Percentiles rank a stretch among this genome's conserved stretches.
These are phyloP conservation scores for Stomatorhinus walkeri DNA, from an alignment of 2,797 vertebrate genomes.

Conservation along the genomic window DNA sequence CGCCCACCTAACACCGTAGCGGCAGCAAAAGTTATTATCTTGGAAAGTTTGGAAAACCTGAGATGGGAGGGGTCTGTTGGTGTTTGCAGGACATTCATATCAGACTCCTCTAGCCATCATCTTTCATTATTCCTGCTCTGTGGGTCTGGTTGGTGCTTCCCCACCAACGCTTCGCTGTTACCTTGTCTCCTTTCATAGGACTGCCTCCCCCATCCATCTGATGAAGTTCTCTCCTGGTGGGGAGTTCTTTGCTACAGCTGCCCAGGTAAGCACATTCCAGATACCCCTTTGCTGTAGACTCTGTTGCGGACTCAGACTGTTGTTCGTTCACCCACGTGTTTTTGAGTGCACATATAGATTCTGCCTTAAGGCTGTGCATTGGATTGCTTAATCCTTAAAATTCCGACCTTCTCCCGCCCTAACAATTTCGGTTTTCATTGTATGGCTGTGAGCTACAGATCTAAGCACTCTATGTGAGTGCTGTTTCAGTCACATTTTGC, in stretches of 20 bases:
- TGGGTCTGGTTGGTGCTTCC: neutral
- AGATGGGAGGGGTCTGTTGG: neutral
- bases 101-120: neutral
- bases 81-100: neutral
- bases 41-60: neutral
- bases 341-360: neutral
- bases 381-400: neutral
- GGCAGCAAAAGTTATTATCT: neutral
- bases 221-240: constrained; percentile 96
- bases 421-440: neutral
- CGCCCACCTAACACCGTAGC: neutral
- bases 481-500: neutral
- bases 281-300: neutral
- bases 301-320: neutral
- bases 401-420: neutral
- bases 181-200: constrained; percentile 56
- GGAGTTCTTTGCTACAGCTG: constrained; percentile 94
- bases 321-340: neutral
- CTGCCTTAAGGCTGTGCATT: neutral
- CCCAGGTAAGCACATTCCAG: constrained; percentile 65
- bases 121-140: neutral
- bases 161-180: neutral
- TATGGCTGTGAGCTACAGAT: neutral
- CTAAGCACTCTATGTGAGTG: neutral
- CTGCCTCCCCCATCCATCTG: constrained; percentile 81